These are phyloP conservation scores for Charaxes varanes DNA, from an alignment of 1,140 invertebrate species.

Conservation along the genomic window DNA sequence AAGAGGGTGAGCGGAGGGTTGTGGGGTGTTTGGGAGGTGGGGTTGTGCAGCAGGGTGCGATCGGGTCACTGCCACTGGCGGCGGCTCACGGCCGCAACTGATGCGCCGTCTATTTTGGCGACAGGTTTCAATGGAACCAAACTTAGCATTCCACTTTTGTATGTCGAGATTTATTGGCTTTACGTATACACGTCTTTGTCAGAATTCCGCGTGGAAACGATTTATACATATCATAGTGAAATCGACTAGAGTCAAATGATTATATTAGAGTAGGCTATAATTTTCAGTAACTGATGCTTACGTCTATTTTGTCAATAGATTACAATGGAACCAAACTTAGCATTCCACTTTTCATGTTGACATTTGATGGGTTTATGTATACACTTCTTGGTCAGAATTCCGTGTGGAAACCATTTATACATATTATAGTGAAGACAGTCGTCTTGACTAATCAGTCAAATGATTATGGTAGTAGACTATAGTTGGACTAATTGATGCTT, in stretches of 20 bases:
- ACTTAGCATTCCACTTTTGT: conserved; percentile 6
- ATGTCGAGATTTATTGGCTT: too few species aligned
- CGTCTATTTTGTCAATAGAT: conserved; percentile 51
- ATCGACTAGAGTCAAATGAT: too few species aligned
- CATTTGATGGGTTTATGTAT: not conserved
- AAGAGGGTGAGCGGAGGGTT: conserved; percentile 1
- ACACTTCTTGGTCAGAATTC: not conserved
- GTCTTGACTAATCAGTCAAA: too few species aligned
- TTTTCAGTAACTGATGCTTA: conserved; percentile 33
- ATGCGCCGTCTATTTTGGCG: conserved; percentile 49
- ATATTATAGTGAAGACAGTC: too few species aligned
- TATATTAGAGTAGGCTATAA: too few species aligned
- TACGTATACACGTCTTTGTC: not conserved
- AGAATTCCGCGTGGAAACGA: not conserved
- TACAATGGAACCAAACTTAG: conserved; percentile 29
- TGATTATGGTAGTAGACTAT: too few species aligned
- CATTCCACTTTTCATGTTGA: conserved; percentile 6
- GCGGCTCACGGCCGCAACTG: conserved; percentile 41
- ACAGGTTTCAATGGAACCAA: conserved; percentile 38
- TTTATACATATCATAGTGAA: not conserved
- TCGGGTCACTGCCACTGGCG: conserved; percentile 62
- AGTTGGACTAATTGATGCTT: conserved; percentile 33
- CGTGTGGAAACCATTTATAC: not conserved
- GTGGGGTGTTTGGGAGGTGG: conserved; percentile 10
- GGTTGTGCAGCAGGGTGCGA: conserved; percentile 46